Percentiles rank a stretch among this genome's conserved stretches.
phyloP scores from a whole-genome alignment of 2,113 vertebrate species.

The Callospermophilus lateralis region DNA sequence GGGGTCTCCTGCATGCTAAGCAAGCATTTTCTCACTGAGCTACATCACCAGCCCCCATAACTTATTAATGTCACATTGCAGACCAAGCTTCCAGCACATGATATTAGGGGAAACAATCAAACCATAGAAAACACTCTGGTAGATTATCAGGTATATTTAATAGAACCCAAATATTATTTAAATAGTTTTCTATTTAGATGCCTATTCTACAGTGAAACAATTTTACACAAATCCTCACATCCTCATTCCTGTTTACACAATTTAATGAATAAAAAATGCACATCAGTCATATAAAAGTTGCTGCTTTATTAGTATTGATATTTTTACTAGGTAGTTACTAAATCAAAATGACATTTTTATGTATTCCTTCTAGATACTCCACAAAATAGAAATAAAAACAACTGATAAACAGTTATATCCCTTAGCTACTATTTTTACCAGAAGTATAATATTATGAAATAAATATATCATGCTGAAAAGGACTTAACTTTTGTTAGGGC shows the following conservation, averaged over 20 bases:
- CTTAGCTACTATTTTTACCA: neutral
- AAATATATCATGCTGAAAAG: neutral
- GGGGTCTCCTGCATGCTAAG: too few species aligned
- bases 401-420: neutral
- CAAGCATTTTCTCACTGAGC: neutral
- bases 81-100: neutral
- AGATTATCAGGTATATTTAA: neutral
- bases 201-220: neutral
- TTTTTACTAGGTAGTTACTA: neutral
- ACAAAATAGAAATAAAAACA: neutral
- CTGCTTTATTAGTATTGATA: neutral
- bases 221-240: neutral
- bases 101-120: neutral
- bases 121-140: neutral
- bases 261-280: neutral
- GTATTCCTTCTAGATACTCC: neutral
- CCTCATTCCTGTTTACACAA: neutral
- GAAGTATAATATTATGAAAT: neutral
- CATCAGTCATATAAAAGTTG: neutral
- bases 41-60: neutral
- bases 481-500: neutral
- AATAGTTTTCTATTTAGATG: neutral
- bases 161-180: neutral
- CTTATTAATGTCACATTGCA: neutral
- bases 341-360: neutral